phyloP scores from a whole-genome alignment of 2,888 invertebrate species.

The Pantelozetes paolii region DNA sequence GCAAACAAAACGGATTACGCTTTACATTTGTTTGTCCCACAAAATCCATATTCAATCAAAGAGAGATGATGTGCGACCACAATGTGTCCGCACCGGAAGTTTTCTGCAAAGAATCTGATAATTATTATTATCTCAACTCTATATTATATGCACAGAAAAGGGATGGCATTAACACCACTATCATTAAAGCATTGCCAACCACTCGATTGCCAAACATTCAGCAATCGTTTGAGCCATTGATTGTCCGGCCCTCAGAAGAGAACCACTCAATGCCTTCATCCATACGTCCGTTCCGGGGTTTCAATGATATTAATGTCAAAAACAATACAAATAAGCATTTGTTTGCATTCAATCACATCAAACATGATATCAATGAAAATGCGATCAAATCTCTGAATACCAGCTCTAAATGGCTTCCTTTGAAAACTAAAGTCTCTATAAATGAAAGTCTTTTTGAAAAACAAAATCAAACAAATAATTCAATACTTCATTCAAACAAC shows the following conservation, averaged over 20 bases:
- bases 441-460: too few species aligned
- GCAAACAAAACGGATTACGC: conserved; percentile 47
- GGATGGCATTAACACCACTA: neutral
- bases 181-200: too few species aligned
- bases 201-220: too few species aligned
- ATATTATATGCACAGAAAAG: conserved; percentile 24
- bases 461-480: neutral
- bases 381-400: neutral
- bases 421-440: neutral
- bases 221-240: too few species aligned
- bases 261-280: too few species aligned
- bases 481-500: neutral
- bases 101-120: conserved; percentile 5
- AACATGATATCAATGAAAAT: too few species aligned
- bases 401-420: neutral
- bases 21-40: conserved; percentile 47
- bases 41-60: conserved; percentile 47
- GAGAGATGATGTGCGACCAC: conserved; percentile 47
- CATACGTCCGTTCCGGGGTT: neutral
- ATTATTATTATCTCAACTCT: conserved; percentile 38
- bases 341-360: too few species aligned
- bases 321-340: neutral
- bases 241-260: too few species aligned
- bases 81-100: conserved; percentile 5
- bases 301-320: neutral